Percentiles rank a stretch among this genome's conserved stretches.
These are phyloP conservation scores for Tipula confusa DNA, from an alignment of 2,888 invertebrate species.

Conservation along the genomic window DNA sequence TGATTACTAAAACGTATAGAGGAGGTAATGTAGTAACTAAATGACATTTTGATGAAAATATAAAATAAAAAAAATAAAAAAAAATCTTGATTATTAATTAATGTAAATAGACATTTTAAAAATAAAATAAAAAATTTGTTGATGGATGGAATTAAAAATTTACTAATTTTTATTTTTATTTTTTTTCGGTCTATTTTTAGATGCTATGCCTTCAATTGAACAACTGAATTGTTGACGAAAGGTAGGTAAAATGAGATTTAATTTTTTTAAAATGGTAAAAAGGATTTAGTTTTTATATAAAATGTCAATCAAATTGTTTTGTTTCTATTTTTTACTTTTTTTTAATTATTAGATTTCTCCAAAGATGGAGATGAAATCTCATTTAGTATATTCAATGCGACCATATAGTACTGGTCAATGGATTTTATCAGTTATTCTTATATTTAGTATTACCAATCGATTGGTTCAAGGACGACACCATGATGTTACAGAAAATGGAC, in stretches of 20 bases:
- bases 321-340: not conserved
- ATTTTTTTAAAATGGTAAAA: not conserved
- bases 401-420: slow-evolving; percentile 35
- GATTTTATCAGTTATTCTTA: not conserved
- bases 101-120: not conserved
- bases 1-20: not conserved
- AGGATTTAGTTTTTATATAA: not conserved
- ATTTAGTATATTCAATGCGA: slow-evolving; percentile 35
- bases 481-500: slow-evolving; percentile 31
- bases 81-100: not conserved
- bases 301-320: not conserved
- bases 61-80: not conserved
- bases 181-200: slow-evolving; percentile 29
- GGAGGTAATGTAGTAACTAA: not conserved
- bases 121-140: not conserved
- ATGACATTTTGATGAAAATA: not conserved
- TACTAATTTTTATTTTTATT: not conserved
- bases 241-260: not conserved
- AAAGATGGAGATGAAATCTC: slow-evolving; percentile 36
- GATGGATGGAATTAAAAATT: slow-evolving; percentile 20
- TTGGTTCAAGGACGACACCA: slow-evolving; percentile 32
- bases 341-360: slow-evolving; percentile 37
- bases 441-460: slow-evolving; percentile 31
- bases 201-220: slow-evolving; percentile 31
- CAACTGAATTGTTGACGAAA: slow-evolving; percentile 28